Evolutionary conservation across 2,113 vertebrate genomes (phyloP).

Genomic region (Phalacrocorax carbo): DNA sequence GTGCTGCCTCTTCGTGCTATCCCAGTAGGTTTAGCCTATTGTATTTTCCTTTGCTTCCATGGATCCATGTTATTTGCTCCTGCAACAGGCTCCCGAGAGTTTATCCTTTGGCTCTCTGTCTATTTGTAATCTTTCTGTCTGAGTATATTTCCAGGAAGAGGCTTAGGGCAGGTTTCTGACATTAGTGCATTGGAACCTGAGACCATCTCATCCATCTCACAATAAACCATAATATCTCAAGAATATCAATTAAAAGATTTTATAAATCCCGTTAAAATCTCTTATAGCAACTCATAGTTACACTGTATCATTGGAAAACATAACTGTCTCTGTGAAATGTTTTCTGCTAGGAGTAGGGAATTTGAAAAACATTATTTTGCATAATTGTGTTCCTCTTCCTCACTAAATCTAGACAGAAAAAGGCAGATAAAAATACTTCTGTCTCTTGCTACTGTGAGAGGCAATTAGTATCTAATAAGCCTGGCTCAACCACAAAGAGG

Average conservation of each 20-base stretch:
- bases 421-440: background rate
- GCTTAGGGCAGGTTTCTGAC: background rate
- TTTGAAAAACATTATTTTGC: background rate
- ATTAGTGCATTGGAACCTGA: background rate
- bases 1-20: background rate
- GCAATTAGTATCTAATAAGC: background rate
- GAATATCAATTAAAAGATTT: background rate
- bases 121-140: background rate
- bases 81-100: accelerated
- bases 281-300: background rate
- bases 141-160: background rate
- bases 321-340: background rate
- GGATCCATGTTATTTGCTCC: background rate
- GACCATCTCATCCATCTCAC: background rate
- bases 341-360: background rate
- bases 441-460: background rate
- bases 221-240: background rate
- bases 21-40: background rate
- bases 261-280: background rate
- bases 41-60: background rate
- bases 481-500: background rate
- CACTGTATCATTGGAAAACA: background rate
- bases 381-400: background rate
- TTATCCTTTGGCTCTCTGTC: background rate
- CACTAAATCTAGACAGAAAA: background rate